Percentiles rank a stretch among this genome's conserved stretches.
These are phyloP conservation scores for Semaprochilodus insignis DNA, from an alignment of 2,797 vertebrate species.

Conservation along the genomic window DNA sequence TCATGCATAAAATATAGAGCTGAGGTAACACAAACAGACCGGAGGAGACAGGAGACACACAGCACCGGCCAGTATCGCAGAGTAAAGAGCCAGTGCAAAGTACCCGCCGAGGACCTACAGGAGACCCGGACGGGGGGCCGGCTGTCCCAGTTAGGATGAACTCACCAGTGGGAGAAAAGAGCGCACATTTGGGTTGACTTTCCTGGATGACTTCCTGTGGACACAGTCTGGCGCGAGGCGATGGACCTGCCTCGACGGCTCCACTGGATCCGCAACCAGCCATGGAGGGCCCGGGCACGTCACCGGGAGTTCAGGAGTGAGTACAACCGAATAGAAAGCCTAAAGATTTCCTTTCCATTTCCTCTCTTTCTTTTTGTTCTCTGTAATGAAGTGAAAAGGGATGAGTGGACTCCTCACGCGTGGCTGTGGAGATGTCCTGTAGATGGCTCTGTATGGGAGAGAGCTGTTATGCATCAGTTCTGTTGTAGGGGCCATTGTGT, in stretches of 20 bases:
- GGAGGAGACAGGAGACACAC: constrained; percentile 52
- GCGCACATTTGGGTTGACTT: constrained; percentile 18
- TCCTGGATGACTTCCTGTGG: constrained; percentile 44
- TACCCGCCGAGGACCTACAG: constrained; percentile 11
- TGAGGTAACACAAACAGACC: constrained; percentile 61
- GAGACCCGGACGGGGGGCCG: neutral
- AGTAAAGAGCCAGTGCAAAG: neutral
- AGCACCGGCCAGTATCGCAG: constrained; percentile 39
- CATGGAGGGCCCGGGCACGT: constrained; percentile 81
- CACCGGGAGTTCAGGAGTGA: constrained; percentile 87
- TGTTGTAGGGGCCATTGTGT: neutral
- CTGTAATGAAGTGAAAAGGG: constrained; percentile 14
- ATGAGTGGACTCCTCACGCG: neutral
- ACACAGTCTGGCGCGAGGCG: constrained; percentile 63
- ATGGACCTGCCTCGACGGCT: constrained; percentile 89
- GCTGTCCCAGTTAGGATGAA: constrained; percentile 39
- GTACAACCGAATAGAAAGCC: constrained; percentile 63
- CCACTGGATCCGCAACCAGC: constrained; percentile 85
- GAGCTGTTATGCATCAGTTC: constrained; percentile 8
- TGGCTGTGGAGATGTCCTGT: neutral
- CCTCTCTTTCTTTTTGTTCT: neutral
- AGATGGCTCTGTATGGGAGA: neutral
- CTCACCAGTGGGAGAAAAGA: constrained; percentile 8
- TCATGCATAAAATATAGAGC: constrained; percentile 81
- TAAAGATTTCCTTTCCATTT: neutral